Base-by-base conservation (phyloP, 1,140 invertebrate genomes). In the Neocloeon triangulifer region DNA sequence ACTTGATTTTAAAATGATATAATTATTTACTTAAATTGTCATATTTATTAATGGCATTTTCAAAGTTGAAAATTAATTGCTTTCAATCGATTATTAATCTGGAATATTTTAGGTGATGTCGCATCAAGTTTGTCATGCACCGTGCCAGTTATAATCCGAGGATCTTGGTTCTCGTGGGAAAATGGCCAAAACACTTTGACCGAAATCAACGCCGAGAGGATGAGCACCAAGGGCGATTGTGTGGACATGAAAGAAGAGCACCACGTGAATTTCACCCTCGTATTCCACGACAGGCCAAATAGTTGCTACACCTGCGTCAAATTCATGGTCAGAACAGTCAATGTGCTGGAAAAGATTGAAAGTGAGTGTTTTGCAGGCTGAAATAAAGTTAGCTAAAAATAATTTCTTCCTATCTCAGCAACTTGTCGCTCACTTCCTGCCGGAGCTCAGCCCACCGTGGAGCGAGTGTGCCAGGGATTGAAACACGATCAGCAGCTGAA, bases 81-180 rank as follows among this genome's bases (percentile, higher is more conserved):
- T n/a, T n/a, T n/a, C n/a, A n/a, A n/a, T n/a, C n/a, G n/a, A n/a
- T n/a, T n/a, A n/a, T n/a, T n/a, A n/a, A n/a, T n/a, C n/a, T n/a
- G n/a, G n/a, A n/a, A n/a, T n/a, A n/a, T n/a, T n/a, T n/a, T n/a
- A n/a, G n/a, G n/a, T n/a, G n/a, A n/a, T n/a, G n/a, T n/a, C n/a
- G n/a, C n/a, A n/a, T n/a, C n/a, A 23, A 20, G 7, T 37, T n/a
- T 12, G 6, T 32, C 33, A 23, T 65, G 61, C 37, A 36, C 48
- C 12, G 79, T 86, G 46, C 79, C 81, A 15, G 44, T 66, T 35
- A 67, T 80, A 30, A 52, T 89, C 18, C 61, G 77, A 47, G 81
- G 81, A 33, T 65, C 74, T 20, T 89, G 84, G 84, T 89, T 82
- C 55, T 85, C 79, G 7, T 77, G 80, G 65, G 85, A 91, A 64